Base-by-base conservation (phyloP, 2,113 vertebrate species). In the Corynorhinus townsendii region DNA sequence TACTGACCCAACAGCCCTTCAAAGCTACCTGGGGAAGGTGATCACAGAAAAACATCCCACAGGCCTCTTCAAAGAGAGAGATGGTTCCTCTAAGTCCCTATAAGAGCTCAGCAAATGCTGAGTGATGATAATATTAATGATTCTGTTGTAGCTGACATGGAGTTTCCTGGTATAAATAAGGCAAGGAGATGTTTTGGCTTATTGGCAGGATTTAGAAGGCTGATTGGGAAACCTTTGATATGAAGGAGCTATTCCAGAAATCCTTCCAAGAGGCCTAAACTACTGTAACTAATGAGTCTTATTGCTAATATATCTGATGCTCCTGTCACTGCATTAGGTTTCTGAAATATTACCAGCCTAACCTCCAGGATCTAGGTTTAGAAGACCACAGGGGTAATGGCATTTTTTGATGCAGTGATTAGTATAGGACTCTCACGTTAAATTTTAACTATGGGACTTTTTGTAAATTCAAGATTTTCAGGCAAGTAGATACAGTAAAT, bases 281-380 rank as follows among this genome's bases (percentile, higher is more conserved):
- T 90, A 38, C 86, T 95, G 0, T 87, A 73, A 68, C 73, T 95
- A 95, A 89, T 85, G 64, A 94, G 69, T 62, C 80, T 85, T 94
- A 49, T 73, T 96, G 87, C 88, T 96, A 81, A 83, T 49, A 20
- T 79, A 5, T 45, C 38, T 92, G 76, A 87, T 52, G n/a, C n/a
- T 62, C 2, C 11, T 89, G 73, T 38, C 33, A 16, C 69, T 94
- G 33, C 83, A 83, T 87, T 73, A 91, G 69, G 64, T 47, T 56
- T 97, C 83, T 96, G 69, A 97, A 97, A 96, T 69, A 79, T 90
- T 89, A 73, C 54, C 24, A n/a, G 64, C 19, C 75, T 96, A 56
- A 88, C 3, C 4, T 20, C 89, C 52, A 68, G 73, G 33, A 95
- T n/a, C 22, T 69, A 83, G 68, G 93, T 87, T 77, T 43, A 40